A percentile compares a stretch with the other conserved stretches of the same genome.
Evolutionary conservation across 2,888 invertebrate species (phyloP).

Genomic region (Eustalomyia histrio): DNA sequence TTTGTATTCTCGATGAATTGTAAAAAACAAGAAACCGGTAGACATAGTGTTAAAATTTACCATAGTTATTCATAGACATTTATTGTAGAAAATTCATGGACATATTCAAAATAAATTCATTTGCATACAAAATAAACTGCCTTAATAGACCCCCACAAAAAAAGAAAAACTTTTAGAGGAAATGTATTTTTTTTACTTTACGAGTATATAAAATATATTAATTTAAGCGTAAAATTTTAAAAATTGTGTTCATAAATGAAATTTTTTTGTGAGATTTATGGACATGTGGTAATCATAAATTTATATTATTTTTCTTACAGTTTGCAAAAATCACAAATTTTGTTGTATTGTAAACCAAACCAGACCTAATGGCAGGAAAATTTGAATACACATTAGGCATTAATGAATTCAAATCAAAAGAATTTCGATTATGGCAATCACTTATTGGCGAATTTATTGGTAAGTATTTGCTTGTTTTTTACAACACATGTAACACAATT

Average conservation of each 20-base stretch:
- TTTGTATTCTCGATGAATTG: too few relatives aligned
- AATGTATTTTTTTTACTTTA: neutral
- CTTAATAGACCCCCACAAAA: too few relatives aligned
- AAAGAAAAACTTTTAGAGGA: neutral
- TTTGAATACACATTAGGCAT: constrained; percentile 85
- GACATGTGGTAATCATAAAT: neutral
- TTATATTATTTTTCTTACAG: constrained; percentile 32
- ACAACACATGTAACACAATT: constrained; percentile 4
- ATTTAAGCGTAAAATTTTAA: neutral
- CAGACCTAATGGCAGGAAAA: constrained; percentile 73
- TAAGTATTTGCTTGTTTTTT: constrained; percentile 69
- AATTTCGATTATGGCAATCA: constrained; percentile 86
- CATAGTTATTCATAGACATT: constrained; percentile 2
- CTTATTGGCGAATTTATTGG: constrained; percentile 92
- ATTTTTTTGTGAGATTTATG: neutral
- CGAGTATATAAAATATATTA: neutral
- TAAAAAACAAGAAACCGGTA: too few relatives aligned
- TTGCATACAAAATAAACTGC: neutral
- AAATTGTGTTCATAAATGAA: constrained; percentile 6
- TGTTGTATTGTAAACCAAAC: neutral
- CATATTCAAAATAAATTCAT: neutral
- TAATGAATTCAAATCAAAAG: constrained; percentile 86
- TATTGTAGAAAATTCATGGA: neutral
- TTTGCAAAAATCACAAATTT: constrained; percentile 44
- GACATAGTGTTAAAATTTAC: constrained; percentile 1